These are phyloP conservation scores for Luscinia luscinia DNA, from an alignment of 2,797 vertebrate genomes.

Conservation along the genomic window DNA sequence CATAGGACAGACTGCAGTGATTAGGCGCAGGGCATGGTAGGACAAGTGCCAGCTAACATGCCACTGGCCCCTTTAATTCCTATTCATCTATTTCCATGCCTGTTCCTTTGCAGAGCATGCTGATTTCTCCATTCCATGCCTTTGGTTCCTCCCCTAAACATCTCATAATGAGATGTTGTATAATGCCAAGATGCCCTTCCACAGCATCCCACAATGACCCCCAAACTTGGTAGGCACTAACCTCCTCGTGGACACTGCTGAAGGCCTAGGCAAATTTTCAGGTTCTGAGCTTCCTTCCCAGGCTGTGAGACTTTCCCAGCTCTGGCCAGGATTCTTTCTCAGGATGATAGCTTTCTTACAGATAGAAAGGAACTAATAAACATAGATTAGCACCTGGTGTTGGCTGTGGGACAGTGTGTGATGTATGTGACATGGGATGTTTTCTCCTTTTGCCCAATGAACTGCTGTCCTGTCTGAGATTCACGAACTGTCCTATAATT, in stretches of 20 bases:
- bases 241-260: background rate
- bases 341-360: too few relatives aligned
- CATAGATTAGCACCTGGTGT: too few relatives aligned
- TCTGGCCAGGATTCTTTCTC: too few relatives aligned
- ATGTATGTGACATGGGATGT: too few relatives aligned
- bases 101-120: background rate
- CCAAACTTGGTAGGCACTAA: background rate
- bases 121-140: background rate
- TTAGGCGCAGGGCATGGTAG: background rate
- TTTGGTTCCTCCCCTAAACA: background rate
- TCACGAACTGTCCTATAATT: too few relatives aligned
- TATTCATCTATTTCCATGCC: background rate
- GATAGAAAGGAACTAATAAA: too few relatives aligned
- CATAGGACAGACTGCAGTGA: background rate
- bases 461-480: too few relatives aligned
- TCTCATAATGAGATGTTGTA: background rate
- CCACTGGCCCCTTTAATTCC: background rate
- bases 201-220: background rate
- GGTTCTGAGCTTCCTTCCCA: too few relatives aligned
- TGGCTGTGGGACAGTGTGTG: too few relatives aligned
- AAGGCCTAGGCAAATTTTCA: too few relatives aligned
- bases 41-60: background rate
- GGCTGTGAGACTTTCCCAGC: too few relatives aligned
- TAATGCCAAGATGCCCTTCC: background rate
- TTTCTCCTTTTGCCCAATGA: too few relatives aligned